Evolutionary conservation across 2,888 invertebrate species (phyloP), one percentile per base, ranked within the genome.

Genomic region (Perizoma flavofasciatum): DNA sequence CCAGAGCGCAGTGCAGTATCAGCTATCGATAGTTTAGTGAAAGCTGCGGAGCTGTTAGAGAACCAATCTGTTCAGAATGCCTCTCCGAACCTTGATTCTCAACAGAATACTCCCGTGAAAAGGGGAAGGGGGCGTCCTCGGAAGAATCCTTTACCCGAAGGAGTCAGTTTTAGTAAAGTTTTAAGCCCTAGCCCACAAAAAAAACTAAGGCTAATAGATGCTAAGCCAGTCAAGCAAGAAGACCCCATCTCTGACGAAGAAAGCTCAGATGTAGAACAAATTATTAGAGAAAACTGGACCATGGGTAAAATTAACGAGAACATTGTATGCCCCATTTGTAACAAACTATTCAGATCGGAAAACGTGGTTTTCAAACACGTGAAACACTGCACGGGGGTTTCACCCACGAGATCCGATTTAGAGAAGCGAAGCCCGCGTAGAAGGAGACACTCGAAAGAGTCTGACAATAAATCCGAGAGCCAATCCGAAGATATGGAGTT

Each of bases 221-320:
- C 81, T 10, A 85, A 83, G 70, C 60, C 70, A 1, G 52, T 64
- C 22, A 86, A 82, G 69, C 71, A 55, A 39, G 22, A 22, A 22
- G 71, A 69, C 44, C 60, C 69, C 6, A 61, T 66, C 22, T 76
- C 74, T 4, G 82, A 81, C 39, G 85, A 86, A 46, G 84, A 86
- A 4, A 77, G 71, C 39, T 81, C 78, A 37, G 87, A 84, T 49
- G 83, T 81, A 37, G 69, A 67, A 49, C 85, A 77, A 72, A 78
- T 86, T 6, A 74, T 89, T 5, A 82, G 80, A 74, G 90, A 89
- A 77, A 91, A 91, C 72, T 92, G 91, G 92, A 91, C 91, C 2
- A 90, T 91, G 90, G 92, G 92, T n/a, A 92, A 91, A 81, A 92
- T 92, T 47, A 90, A 92, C 71, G 92, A 92, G 71, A 90, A 92